Percentiles rank a stretch among this genome's conserved stretches.
These are phyloP conservation scores for Nothobranchius furzeri DNA, from an alignment of 2,113 vertebrate species.

Conservation along the genomic window DNA sequence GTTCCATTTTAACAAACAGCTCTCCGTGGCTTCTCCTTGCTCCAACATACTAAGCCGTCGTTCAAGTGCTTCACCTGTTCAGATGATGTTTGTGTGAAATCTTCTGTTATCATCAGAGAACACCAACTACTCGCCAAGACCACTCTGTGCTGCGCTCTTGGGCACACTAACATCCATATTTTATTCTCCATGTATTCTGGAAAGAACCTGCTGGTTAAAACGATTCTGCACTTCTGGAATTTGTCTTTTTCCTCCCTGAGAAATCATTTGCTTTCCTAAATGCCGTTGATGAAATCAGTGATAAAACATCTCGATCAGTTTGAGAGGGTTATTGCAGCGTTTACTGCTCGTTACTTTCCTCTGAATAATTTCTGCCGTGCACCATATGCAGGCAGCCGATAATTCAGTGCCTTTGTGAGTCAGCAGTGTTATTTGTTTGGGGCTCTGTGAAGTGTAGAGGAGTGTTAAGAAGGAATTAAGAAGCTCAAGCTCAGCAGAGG, in stretches of 20 bases:
- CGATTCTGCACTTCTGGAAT: background rate
- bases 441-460: background rate
- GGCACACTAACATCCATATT: no score
- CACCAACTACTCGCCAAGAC: slow-evolving; percentile 10
- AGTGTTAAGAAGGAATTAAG: slow-evolving; percentile 8
- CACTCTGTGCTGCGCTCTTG: background rate
- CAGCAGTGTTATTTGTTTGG: slow-evolving; percentile 21
- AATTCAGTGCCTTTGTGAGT: slow-evolving; percentile 34
- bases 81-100: slow-evolving; percentile 1
- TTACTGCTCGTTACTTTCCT: background rate
- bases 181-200: background rate
- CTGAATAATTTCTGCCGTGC: background rate
- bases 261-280: background rate
- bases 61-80: background rate
- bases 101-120: slow-evolving; percentile 4
- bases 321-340: slow-evolving; percentile 10
- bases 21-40: slow-evolving; percentile 7
- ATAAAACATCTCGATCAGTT: background rate
- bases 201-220: background rate
- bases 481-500: background rate
- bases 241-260: background rate
- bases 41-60: slow-evolving; percentile 2
- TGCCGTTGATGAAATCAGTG: background rate
- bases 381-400: slow-evolving; percentile 7
- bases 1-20: slow-evolving; percentile 4